Conservation (phyloP, 2,888 invertebrate species). For the Stratiomys singularior region DNA sequence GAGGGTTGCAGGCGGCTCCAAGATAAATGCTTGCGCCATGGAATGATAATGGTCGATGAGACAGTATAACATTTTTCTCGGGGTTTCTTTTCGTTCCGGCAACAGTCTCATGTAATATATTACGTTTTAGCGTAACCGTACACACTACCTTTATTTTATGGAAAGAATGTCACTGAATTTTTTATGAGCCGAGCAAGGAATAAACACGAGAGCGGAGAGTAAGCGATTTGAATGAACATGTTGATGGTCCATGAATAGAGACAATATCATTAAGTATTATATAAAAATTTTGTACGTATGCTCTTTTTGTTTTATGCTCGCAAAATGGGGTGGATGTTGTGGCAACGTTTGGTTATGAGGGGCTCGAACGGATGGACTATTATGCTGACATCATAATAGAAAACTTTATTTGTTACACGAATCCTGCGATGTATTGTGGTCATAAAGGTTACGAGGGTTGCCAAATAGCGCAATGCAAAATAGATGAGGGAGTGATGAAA, state of each 20-base stretch:
- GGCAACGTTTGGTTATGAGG: background rate
- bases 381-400: background rate
- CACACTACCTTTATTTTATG: slow-evolving; percentile 24
- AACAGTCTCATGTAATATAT: background rate
- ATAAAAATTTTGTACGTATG: background rate
- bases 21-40: slow-evolving; percentile 10
- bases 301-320: background rate
- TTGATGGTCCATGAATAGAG: slow-evolving; percentile 37
- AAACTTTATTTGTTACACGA: slow-evolving; percentile 13
- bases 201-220: background rate
- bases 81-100: background rate
- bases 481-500: background rate
- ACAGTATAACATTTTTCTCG: background rate
- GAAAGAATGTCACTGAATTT: slow-evolving; percentile 30
- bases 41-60: background rate
- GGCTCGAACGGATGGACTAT: background rate
- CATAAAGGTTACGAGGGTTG: background rate
- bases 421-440: background rate
- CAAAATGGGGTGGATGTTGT: background rate
- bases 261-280: slow-evolving; percentile 12
- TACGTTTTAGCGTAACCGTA: background rate
- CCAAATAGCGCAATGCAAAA: too few species aligned
- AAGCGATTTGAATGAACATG: slow-evolving; percentile 31
- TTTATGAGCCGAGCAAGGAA: background rate
- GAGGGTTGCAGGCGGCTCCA: background rate